These are phyloP conservation scores for Channa argus DNA, from an alignment of 2,113 vertebrate genomes.

Conservation along the genomic window DNA sequence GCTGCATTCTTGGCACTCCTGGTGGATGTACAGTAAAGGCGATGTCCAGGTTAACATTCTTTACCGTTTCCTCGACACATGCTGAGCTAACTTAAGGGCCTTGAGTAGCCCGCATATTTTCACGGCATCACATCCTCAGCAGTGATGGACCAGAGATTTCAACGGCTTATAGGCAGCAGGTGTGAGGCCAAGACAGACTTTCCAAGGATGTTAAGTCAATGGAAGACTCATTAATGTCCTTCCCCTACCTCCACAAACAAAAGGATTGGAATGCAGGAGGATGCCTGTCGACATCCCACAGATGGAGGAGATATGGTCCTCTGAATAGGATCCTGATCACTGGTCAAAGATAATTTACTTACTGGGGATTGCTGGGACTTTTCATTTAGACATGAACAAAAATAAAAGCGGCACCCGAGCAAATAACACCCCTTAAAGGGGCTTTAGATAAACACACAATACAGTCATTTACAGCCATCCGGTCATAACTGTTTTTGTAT, in stretches of 20 bases:
- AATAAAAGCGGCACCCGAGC: conserved; percentile 39
- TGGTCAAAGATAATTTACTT: conserved; percentile 71
- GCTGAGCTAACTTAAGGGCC: conserved; percentile 62
- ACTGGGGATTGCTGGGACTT: conserved; percentile 58
- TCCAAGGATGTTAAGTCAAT: conserved; percentile 84
- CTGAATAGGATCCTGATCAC: conserved; percentile 75
- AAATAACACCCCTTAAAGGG: conserved; percentile 26
- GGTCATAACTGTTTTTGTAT: conserved; percentile 20
- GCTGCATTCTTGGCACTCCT: conserved; percentile 77
- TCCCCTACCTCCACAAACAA: conserved; percentile 82
- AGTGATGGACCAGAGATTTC: conserved; percentile 66
- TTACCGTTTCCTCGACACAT: conserved; percentile 77
- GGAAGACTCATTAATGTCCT: conserved; percentile 78
- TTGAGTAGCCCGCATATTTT: conserved; percentile 73
- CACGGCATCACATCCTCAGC: conserved; percentile 76
- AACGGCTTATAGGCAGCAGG: conserved; percentile 77
- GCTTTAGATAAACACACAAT: conserved; percentile 23
- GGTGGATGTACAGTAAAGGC: conserved; percentile 65
- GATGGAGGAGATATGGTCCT: conserved; percentile 76
- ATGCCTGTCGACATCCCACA: conserved; percentile 76
- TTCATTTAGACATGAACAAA: conserved; percentile 45
- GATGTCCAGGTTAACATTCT: conserved; percentile 77
- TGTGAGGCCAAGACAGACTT: conserved; percentile 80
- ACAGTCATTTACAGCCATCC: conserved; percentile 32
- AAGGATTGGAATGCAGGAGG: conserved; percentile 83